Base-by-base conservation (phyloP, 2,888 invertebrate species). In the Antitype chi region DNA sequence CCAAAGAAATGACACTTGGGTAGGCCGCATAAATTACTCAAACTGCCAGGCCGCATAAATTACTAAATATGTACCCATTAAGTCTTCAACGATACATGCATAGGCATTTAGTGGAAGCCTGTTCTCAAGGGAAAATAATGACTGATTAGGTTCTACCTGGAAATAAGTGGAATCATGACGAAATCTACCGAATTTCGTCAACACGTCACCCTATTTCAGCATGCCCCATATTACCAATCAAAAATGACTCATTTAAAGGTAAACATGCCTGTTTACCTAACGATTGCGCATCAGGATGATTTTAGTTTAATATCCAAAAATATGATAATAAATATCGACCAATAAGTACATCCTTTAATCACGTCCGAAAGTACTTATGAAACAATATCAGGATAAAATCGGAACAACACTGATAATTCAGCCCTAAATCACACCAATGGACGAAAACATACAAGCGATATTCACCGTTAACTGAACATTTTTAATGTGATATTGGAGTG, bases 351-450 rank as follows among this genome's bases (percentile, higher is more conserved):
- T 62, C 57, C 59, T 59, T 28, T 81, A 63, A 67, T 76, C 53
- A 72, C n/a, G 15, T 49, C 62, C 28, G 6, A 57, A 70, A 74
- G 53, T 71, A 70, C 64, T 66, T 49, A 74, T 11, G 69, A 81
- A 76, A 63, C 70, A 85, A 70, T 70, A 60, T 69, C 70, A 68
- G 81, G 57, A 79, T 38, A 70, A 57, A 43, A 63, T 62, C 62
- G 17, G 49, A 49, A 74, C 85, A 81, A 17, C 59, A 55, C 55
- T 38, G 70, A 47, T 15, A 73, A 60, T 15, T 32, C 15, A 13
- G 59, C n/a, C 69, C 71, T 60, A 66, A 69, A 71, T 59, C 66
- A 43, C 15, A 72, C 17, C 2, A 28, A 20, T 28, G 20, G 2
- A 13, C 55, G 6, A 55, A 74, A 72, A 59, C 7, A 5, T 25